phyloP scores from a whole-genome alignment of 2,888 invertebrate species.

The Frankliniella fusca region DNA sequence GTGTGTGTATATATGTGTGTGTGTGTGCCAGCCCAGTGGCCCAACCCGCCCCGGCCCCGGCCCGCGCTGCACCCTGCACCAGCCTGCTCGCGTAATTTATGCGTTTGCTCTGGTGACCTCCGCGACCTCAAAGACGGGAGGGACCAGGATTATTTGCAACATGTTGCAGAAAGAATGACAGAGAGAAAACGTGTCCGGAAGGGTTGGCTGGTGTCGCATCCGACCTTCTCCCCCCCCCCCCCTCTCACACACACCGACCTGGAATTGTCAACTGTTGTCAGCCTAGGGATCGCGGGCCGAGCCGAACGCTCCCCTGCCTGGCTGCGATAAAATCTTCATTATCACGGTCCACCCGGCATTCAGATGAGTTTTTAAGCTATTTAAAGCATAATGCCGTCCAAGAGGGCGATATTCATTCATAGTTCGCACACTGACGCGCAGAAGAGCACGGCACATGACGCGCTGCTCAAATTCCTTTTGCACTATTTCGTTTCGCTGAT shows the following conservation, averaged over 20 bases:
- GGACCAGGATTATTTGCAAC: slow-evolving; percentile 7
- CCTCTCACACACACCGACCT: no score
- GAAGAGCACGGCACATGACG: background rate
- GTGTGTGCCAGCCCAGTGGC: background rate
- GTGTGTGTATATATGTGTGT: background rate
- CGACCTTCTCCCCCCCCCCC: background rate
- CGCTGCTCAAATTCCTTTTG: background rate
- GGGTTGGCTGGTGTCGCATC: background rate
- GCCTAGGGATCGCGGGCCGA: background rate
- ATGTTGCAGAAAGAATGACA: slow-evolving; percentile 9
- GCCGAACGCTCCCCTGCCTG: background rate
- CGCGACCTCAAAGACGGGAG: background rate
- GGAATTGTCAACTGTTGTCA: background rate
- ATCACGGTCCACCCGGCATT: slow-evolving; percentile 6
- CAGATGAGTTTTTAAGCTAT: slow-evolving; percentile 25
- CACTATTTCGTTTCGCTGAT: background rate
- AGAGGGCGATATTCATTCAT: background rate
- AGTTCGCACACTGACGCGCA: background rate
- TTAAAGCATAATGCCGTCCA: slow-evolving; percentile 7
- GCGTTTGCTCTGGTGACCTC: background rate
- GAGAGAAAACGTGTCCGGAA: background rate
- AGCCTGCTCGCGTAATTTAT: background rate
- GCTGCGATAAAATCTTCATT: slow-evolving; percentile 19
- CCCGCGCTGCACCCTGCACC: background rate
- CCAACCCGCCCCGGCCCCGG: no score